Evolutionary conservation across 2,113 vertebrate genomes (phyloP).

Genomic region (Zosterops borbonicus): DNA sequence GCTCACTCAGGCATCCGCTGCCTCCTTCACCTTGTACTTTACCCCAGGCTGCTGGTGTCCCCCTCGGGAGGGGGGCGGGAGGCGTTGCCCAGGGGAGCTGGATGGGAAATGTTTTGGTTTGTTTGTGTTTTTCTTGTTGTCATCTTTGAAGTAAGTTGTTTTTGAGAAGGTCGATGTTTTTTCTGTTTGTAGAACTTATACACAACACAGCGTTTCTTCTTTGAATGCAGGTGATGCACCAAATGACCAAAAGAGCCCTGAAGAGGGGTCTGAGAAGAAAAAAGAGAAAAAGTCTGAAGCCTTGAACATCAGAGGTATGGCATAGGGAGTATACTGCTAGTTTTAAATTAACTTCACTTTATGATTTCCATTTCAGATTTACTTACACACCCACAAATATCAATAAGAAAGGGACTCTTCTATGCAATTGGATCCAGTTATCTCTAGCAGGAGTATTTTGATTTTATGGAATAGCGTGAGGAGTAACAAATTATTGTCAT

Average conservation of each 20-base stretch:
- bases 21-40: constrained; percentile 15
- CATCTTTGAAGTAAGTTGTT: constrained; percentile 39
- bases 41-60: background rate
- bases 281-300: constrained; percentile 76
- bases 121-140: background rate
- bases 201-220: constrained; percentile 88
- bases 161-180: constrained; percentile 75
- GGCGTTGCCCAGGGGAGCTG: background rate
- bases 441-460: background rate
- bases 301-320: constrained; percentile 85
- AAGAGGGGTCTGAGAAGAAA: constrained; percentile 47
- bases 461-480: background rate
- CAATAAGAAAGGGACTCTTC: background rate
- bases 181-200: constrained; percentile 84
- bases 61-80: background rate
- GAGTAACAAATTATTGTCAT: background rate
- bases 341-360: background rate
- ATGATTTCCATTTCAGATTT: background rate
- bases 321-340: background rate
- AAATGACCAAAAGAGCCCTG: constrained; percentile 51
- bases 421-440: background rate
- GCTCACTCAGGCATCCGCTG: background rate
- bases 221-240: constrained; percentile 83
- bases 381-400: background rate
- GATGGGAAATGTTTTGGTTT: background rate